Conservation (phyloP, 2,113 vertebrate genomes). For the Stigmatopora nigra region DNA sequence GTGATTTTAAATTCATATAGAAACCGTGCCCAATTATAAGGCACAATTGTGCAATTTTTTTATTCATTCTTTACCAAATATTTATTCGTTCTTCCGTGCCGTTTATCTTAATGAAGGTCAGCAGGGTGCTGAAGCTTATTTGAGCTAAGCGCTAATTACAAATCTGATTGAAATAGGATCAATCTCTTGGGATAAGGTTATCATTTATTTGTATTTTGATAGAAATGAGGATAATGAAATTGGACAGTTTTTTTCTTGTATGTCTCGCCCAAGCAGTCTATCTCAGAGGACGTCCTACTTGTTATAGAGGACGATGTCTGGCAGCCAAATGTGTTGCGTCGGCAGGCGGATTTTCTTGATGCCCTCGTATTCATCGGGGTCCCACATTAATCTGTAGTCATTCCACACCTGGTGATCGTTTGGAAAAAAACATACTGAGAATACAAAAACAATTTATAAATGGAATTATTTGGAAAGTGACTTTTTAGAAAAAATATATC, state of each 20-base stretch:
- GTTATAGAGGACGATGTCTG: conserved; percentile 77
- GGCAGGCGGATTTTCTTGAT: conserved; percentile 73
- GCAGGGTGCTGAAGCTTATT: too few relatives aligned
- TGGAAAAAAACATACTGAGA: neutral
- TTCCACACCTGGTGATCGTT: conserved; percentile 64
- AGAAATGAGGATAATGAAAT: conserved; percentile 14
- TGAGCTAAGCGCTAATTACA: neutral
- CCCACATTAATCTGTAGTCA: conserved; percentile 75
- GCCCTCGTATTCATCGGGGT: conserved; percentile 72
- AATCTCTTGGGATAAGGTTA: conserved; percentile 9
- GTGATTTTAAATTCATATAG: too few relatives aligned
- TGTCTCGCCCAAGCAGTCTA: conserved; percentile 16
- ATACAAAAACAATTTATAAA: neutral
- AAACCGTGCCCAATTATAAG: too few relatives aligned
- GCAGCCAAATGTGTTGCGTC: conserved; percentile 75
- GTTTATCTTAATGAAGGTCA: too few relatives aligned
- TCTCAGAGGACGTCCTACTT: conserved; percentile 52
- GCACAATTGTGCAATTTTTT: too few relatives aligned
- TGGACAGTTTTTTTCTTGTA: conserved; percentile 3
- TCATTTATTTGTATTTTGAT: neutral
- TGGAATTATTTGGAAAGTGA: neutral
- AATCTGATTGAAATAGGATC: accelerated
- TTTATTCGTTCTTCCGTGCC: too few relatives aligned
- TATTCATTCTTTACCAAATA: too few relatives aligned
- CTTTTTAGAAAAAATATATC: neutral